Evolutionary conservation across 35 echinoderm and acorn worm species (phyloP), one percentile per base, ranked within the genome.

Genomic region (Anneissia japonica): DNA sequence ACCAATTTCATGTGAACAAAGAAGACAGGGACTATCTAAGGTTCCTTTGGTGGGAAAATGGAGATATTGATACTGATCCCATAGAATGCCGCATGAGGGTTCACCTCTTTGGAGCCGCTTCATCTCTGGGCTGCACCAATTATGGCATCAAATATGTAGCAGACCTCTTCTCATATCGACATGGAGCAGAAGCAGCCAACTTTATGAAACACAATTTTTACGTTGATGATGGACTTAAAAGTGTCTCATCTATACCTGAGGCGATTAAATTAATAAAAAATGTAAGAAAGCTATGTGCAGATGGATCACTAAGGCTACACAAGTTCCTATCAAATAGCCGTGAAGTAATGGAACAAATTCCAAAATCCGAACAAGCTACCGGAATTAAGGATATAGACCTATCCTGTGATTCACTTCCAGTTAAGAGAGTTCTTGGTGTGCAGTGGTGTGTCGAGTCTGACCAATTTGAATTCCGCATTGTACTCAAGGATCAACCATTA

Each of bases 391-490:
- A 84, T 28, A n/a, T 92, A 31, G 46, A 87, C 36, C 46, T 93
- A 5, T n/a, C 21, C 26, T 31, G 0, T 72, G 86, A 88, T 12
- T 29, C 21, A 74, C 46, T 93, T n/a, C 86, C 86, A 4, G 78
- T 86, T 38, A 76, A 93, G 64, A 88, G 91, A 75, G 86, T 77
- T 39, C 75, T 93, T 32, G 91, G 91, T 0, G 36, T 93, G 10
- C 82, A 79, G 76, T 93, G 91, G 91, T 78, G 75, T 73, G 41
- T 92, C 17, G 80, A 92, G 32, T 29, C 38, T 37, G 91, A 92
- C 72, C 35, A 45, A 23, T 81, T 92, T 23, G 81, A 83, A 55
- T 92, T 92, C 74, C 76, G 80, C 46, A 37, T 88, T 6, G 46
- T 32, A 21, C 21, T 82, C 26, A 84, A 91, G 31, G 13, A 88